A percentile compares a stretch with the other conserved stretches of the same genome.
These are phyloP conservation scores for Nephrocerus scutellatus DNA, from an alignment of 2,888 invertebrate species.

Conservation along the genomic window DNA sequence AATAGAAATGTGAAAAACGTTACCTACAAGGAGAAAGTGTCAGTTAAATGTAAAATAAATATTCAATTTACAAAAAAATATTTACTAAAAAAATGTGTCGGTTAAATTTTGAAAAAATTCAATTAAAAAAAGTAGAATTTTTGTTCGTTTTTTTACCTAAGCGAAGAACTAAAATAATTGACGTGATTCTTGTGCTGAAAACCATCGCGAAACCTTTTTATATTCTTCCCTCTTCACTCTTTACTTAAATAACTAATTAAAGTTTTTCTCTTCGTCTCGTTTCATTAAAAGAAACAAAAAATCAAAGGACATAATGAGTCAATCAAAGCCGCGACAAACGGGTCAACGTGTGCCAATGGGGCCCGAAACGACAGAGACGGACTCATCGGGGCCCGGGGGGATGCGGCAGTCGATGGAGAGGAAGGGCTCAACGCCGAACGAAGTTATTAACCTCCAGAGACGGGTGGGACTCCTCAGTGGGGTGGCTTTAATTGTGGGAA, in stretches of 20 bases:
- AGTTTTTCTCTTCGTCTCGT: no score
- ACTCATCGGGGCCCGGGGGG: conserved; percentile 50
- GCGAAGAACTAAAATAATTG: no score
- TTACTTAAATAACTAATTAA: no score
- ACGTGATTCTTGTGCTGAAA: no score
- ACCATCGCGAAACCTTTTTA: no score
- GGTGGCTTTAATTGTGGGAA: conserved; percentile 97
- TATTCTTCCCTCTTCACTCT: no score
- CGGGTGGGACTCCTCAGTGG: conserved; percentile 98
- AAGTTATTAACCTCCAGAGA: conserved; percentile 98
- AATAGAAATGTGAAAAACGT: no score
- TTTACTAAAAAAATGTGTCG: background rate
- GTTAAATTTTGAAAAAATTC: conserved; percentile 1
- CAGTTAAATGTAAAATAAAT: no score
- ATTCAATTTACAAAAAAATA: no score
- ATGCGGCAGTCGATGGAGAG: conserved; percentile 67
- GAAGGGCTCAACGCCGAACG: conserved; percentile 88
- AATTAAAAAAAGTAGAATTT: conserved; percentile 9
- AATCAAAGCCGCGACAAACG: conserved; percentile 48
- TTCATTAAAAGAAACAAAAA: no score
- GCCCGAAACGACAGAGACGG: conserved; percentile 51
- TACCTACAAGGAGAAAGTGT: no score
- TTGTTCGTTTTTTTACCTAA: conserved; percentile 14
- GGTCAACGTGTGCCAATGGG: conserved; percentile 48
- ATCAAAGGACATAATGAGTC: conserved; percentile 48